Evolutionary conservation across 2,888 invertebrate genomes (phyloP).

Genomic region (Molorchus minor): DNA sequence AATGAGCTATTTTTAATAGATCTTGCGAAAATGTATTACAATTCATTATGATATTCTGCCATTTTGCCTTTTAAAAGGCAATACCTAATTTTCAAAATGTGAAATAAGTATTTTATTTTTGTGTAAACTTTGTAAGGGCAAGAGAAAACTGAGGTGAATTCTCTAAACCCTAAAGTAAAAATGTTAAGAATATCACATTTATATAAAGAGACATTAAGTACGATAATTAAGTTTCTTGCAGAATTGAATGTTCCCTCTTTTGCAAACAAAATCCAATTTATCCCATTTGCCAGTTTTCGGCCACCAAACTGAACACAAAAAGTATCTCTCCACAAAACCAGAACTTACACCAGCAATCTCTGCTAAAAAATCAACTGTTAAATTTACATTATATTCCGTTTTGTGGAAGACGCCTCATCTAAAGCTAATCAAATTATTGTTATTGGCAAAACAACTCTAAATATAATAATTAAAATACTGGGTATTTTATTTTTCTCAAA

Average conservation of each 20-base stretch:
- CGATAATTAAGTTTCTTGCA: neutral
- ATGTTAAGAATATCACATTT: too few relatives aligned
- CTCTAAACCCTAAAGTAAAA: too few relatives aligned
- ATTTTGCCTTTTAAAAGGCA: too few relatives aligned
- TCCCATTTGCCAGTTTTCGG: slow-evolving; percentile 45
- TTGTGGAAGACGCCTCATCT: slow-evolving; percentile 45
- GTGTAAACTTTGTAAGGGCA: too few relatives aligned
- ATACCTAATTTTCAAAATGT: too few relatives aligned
- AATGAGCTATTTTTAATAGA: too few relatives aligned
- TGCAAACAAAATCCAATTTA: slow-evolving; percentile 18
- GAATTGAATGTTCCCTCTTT: slow-evolving; percentile 28
- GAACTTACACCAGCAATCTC: slow-evolving; percentile 12
- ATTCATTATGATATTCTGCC: too few relatives aligned
- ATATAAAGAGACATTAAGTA: too few relatives aligned
- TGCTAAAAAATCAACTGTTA: neutral
- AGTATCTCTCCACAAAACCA: slow-evolving; percentile 42
- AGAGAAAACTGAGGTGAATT: too few relatives aligned
- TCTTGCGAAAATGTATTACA: too few relatives aligned
- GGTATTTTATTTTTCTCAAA: slow-evolving; percentile 51
- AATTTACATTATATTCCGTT: slow-evolving; percentile 18
- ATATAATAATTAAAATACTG: slow-evolving; percentile 56
- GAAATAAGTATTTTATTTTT: too few relatives aligned
- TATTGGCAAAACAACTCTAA: slow-evolving; percentile 43
- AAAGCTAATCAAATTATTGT: slow-evolving; percentile 43
- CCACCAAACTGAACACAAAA: slow-evolving; percentile 55